phyloP scores from a whole-genome alignment of 2,888 invertebrate species.

The Scelioninae gen. 2 region DNA sequence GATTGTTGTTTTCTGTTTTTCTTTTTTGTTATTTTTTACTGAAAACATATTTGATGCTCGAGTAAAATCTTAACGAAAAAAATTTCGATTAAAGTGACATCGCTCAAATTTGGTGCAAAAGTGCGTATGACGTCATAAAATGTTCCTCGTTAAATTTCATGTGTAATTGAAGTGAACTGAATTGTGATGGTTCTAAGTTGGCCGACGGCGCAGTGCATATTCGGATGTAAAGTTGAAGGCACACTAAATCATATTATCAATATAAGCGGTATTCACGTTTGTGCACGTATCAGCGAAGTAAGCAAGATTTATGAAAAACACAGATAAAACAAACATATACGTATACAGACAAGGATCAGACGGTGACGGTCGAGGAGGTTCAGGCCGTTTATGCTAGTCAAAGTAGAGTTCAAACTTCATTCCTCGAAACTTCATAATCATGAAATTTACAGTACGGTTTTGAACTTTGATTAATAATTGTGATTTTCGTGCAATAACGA shows the following conservation, averaged over 20 bases:
- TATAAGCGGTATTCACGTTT: constrained; percentile 58
- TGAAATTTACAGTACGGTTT: constrained; percentile 24
- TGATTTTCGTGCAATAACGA: constrained; percentile 48
- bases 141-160: constrained; percentile 41
- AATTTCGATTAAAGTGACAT: background rate
- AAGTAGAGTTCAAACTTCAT: constrained; percentile 45
- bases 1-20: constrained; percentile 1
- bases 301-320: constrained; percentile 44
- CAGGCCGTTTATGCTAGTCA: constrained; percentile 58
- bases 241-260: constrained; percentile 55
- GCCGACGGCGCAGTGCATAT: constrained; percentile 59
- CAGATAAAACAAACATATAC: constrained; percentile 45
- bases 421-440: background rate
- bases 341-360: constrained; percentile 48
- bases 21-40: too few relatives aligned
- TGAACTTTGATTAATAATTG: constrained; percentile 32
- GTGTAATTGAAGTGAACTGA: constrained; percentile 57
- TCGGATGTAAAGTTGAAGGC: constrained; percentile 56
- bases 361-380: constrained; percentile 47
- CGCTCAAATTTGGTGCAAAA: constrained; percentile 3
- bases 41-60: too few relatives aligned
- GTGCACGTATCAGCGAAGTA: constrained; percentile 58
- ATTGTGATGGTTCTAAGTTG: constrained; percentile 60
- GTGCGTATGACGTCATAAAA: constrained; percentile 11
- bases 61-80: too few relatives aligned